phyloP scores from a whole-genome alignment of 2,113 vertebrate genomes.

The Coreoperca whiteheadi region DNA sequence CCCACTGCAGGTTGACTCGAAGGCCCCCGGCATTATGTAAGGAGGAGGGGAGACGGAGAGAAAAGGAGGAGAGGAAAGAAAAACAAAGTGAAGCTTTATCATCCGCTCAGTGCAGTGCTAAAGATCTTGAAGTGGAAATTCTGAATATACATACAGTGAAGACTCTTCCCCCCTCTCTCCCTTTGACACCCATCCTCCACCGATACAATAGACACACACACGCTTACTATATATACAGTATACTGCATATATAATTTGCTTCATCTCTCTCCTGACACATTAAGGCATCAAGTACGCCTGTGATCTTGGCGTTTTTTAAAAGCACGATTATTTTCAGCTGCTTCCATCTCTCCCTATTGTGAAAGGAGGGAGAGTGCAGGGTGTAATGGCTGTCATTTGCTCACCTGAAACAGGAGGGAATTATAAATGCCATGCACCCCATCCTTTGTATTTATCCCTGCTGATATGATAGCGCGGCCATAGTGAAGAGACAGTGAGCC shows the following conservation, averaged over 20 bases:
- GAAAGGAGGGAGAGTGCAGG: conserved; percentile 65
- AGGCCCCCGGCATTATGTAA: conserved; percentile 45
- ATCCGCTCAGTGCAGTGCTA: conserved; percentile 17
- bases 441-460: conserved; percentile 77
- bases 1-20: conserved; percentile 57
- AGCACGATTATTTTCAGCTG: conserved; percentile 70
- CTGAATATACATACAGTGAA: not conserved
- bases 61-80: conserved; percentile 34
- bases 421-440: conserved; percentile 68
- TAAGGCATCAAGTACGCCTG: conserved; percentile 69
- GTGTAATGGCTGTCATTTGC: conserved; percentile 80
- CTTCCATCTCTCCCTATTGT: conserved; percentile 66
- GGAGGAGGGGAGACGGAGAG: conserved; percentile 13
- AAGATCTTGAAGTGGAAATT: conserved; percentile 35
- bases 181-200: conserved; percentile 7
- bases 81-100: conserved; percentile 54
- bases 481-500: conserved; percentile 63
- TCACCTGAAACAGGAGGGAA: conserved; percentile 77
- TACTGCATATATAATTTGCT: conserved; percentile 38
- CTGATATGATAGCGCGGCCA: conserved; percentile 73
- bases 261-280: conserved; percentile 54
- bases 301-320: conserved; percentile 70
- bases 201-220: conserved; percentile 9
- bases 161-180: not conserved
- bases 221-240: not conserved